Conservation (phyloP, 2,797 vertebrate genomes). For the Acanthopagrus latus region DNA sequence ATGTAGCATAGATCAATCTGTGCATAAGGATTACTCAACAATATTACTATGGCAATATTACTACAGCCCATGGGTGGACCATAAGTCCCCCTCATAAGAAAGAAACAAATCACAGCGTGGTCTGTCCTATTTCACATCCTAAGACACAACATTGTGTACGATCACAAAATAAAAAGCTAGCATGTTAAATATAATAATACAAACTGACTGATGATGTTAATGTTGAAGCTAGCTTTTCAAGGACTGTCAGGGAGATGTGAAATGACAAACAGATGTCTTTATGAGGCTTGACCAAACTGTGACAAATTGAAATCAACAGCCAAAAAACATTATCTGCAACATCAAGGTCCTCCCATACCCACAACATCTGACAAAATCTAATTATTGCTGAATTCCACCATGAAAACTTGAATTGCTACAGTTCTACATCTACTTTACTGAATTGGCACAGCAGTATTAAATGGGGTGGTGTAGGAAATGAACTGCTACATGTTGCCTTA, state of each 20-base stretch:
- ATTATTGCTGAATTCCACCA: slow-evolving; percentile 6
- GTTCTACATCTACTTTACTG: slow-evolving; percentile 10
- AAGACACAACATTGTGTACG: neutral
- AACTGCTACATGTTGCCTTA: slow-evolving; percentile 5
- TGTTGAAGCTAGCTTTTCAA: neutral
- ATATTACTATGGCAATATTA: slow-evolving; percentile 11
- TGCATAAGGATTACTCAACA: slow-evolving; percentile 23
- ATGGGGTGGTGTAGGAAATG: neutral
- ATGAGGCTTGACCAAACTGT: slow-evolving; percentile 11
- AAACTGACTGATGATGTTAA: neutral
- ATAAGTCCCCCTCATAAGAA: neutral
- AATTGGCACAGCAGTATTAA: neutral
- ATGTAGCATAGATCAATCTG: slow-evolving; percentile 15
- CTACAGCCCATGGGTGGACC: neutral
- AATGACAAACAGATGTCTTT: neutral
- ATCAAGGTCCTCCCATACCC: slow-evolving; percentile 22
- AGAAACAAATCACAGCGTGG: neutral
- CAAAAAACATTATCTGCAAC: slow-evolving; percentile 8
- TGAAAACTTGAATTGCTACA: neutral
- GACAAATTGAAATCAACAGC: slow-evolving; percentile 8
- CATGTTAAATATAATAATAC: neutral
- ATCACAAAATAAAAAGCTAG: neutral
- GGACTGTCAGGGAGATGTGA: neutral
- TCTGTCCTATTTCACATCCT: neutral
- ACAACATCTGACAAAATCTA: slow-evolving; percentile 20